phyloP scores from a whole-genome alignment of 2,113 vertebrate genomes.

The Sclerurus mexicanus region DNA sequence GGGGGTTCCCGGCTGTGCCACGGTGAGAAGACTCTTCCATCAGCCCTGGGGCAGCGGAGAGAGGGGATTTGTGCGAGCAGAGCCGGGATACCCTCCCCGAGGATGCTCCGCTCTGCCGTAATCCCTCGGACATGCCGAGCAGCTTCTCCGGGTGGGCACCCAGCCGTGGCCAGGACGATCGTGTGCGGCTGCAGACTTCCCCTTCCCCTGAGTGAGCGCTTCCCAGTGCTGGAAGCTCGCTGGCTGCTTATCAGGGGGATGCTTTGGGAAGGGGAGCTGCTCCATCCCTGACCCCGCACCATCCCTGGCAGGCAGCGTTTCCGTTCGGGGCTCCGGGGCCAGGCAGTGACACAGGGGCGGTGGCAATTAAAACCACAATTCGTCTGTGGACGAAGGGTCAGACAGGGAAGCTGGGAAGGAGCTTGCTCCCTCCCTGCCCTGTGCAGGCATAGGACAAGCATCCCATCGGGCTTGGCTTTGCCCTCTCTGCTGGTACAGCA shows the following conservation, averaged over 20 bases:
- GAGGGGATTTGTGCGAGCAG: background rate
- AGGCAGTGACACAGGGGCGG: background rate
- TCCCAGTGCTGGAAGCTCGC: background rate
- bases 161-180: rapidly evolving
- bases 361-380: background rate
- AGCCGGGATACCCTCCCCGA: background rate
- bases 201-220: background rate
- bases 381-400: background rate
- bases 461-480: background rate
- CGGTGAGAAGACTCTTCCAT: background rate
- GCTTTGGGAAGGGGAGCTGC: background rate
- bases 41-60: background rate
- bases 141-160: background rate
- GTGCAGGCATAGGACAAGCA: background rate
- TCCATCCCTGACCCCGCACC: background rate
- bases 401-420: background rate
- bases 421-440: background rate
- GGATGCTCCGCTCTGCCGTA: background rate
- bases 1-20: background rate
- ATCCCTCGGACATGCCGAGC: background rate
- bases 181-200: rapidly evolving
- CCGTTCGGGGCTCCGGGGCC: rapidly evolving
- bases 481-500: background rate
- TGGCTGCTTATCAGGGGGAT: background rate
- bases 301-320: background rate